These are phyloP conservation scores for Lycocerus yunnanus DNA, from an alignment of 2,888 invertebrate species.

Conservation along the genomic window DNA sequence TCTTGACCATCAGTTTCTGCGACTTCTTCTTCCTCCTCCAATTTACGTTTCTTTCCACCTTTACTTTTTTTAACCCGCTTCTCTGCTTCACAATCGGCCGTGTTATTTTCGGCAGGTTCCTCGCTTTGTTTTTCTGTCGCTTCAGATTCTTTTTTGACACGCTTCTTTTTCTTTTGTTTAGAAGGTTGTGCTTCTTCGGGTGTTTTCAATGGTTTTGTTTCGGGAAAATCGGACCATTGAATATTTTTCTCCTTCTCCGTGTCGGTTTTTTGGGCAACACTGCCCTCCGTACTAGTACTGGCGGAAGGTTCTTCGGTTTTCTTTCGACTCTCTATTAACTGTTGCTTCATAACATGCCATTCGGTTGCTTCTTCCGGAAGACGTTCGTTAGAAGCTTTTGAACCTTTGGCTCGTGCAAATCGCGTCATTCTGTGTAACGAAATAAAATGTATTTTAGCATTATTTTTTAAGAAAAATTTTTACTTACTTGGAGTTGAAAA, in stretches of 20 bases:
- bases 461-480: background rate
- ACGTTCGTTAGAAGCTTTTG: conserved; percentile 74
- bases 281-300: background rate
- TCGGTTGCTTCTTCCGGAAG: conserved; percentile 71
- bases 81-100: background rate
- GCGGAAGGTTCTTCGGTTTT: conserved; percentile 49
- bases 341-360: conserved; percentile 72
- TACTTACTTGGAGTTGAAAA: background rate
- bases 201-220: background rate
- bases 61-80: background rate
- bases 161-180: background rate
- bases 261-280: conserved; percentile 42
- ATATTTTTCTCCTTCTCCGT: conserved; percentile 40
- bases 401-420: conserved; percentile 75
- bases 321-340: conserved; percentile 60
- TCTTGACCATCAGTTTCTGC: background rate
- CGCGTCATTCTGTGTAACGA: conserved; percentile 64
- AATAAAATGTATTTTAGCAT: background rate
- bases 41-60: background rate
- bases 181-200: background rate
- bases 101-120: background rate
- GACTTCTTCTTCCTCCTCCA: background rate
- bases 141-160: conserved; percentile 9
- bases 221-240: conserved; percentile 63
- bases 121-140: background rate